Base-by-base conservation (phyloP, 2,113 vertebrate species). In the Coturnix japonica region DNA sequence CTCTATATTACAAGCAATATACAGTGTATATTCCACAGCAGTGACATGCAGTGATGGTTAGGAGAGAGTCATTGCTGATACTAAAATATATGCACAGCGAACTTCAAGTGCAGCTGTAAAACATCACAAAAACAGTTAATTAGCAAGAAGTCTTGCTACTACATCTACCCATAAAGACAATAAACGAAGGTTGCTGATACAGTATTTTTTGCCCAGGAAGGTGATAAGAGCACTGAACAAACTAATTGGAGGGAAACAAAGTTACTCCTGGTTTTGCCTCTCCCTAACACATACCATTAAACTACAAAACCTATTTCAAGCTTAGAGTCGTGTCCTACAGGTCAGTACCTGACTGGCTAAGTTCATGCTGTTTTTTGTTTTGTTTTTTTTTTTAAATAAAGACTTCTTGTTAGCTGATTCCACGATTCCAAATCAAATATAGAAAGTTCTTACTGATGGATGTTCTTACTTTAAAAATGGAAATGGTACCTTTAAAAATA, bases 391-490 rank as follows among this genome's bases (percentile, higher is more conserved):
- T 91, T 65, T 7, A 20, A 14, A 85, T 31, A 51, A 28, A 25
- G 20, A 8, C 37, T 13, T 43, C 28, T 28, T 47, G 43, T 28
- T 60, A 30, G 15, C n/a, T 7, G 15, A 26, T 31, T 61, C 43
- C 51, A 63, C 26, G 1, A 78, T 71, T 91, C 35, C 44, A 86
- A 61, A 81, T n/a, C 19, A 84, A 85, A 69, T 30, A 46, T 3
- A 75, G 43, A 7, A 12, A 83, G 76, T 89, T 88, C 49, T 59
- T 53, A 8, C 87, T 39, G 31, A 81, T 0, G 71, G 43, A 89
- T 13, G 22, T 56, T 81, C 39, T 79, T 81, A 35, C 18, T n/a
- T 91, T 70, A 73, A 85, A 94, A 91, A 73, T 8, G 47, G 59
- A 67, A 89, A 76, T 7, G 22, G 10, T 43, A 74, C 33, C 63